Percentiles rank a stretch among this genome's conserved stretches.
These are phyloP conservation scores for Lampris incognitus DNA, from an alignment of 2,113 vertebrate genomes.

Conservation along the genomic window DNA sequence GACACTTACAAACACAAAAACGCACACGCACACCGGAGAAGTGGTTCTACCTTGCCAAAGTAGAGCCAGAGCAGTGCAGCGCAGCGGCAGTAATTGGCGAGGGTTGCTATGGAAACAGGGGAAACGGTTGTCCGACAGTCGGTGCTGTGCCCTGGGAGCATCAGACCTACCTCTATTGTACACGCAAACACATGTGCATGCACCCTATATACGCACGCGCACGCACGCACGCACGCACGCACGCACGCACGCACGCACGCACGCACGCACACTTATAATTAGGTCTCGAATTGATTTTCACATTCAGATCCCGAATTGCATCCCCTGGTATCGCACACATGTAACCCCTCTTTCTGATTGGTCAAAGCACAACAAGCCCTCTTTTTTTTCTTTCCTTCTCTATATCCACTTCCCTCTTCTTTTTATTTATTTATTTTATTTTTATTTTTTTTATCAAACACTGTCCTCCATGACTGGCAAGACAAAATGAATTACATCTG, in stretches of 20 bases:
- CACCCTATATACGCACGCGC: slow-evolving; percentile 14
- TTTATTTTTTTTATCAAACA: background rate
- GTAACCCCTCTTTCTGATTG: too few relatives aligned
- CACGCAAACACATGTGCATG: slow-evolving; percentile 37
- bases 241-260: too few relatives aligned
- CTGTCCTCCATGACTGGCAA: slow-evolving; percentile 29
- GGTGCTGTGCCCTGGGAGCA: slow-evolving; percentile 88
- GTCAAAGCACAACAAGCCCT: too few relatives aligned
- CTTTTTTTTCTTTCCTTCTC: background rate
- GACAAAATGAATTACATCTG: slow-evolving; percentile 13
- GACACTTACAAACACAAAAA: slow-evolving; percentile 29
- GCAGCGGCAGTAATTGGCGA: slow-evolving; percentile 87
- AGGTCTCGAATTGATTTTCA: too few relatives aligned
- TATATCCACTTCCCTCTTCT: background rate
- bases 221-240: slow-evolving; percentile 18
- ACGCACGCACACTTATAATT: slow-evolving; percentile 4
- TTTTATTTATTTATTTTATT: too few relatives aligned
- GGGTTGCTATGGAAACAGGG: slow-evolving; percentile 97
- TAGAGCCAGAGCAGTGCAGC: slow-evolving; percentile 76
- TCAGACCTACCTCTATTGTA: slow-evolving; percentile 80
- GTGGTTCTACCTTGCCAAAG: slow-evolving; percentile 84
- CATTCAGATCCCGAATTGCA: too few relatives aligned
- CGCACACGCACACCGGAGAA: slow-evolving; percentile 66
- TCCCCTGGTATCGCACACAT: too few relatives aligned
- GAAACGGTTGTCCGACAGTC: slow-evolving; percentile 88